Evolutionary conservation across 2,797 vertebrate species (phyloP).

Genomic region (Squalus acanthias): DNA sequence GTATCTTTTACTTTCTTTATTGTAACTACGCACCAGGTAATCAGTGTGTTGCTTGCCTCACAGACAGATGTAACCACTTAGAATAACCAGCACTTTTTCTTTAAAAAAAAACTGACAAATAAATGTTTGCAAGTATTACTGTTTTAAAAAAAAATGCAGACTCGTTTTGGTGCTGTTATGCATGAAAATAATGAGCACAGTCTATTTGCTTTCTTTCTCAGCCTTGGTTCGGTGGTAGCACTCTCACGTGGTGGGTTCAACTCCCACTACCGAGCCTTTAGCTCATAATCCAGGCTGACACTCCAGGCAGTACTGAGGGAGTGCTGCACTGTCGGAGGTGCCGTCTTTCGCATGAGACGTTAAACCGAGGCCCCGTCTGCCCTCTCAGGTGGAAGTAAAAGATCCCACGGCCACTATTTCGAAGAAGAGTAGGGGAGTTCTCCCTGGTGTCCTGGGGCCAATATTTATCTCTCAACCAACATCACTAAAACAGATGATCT

Average conservation of each 20-base stretch:
- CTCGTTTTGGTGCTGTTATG: background rate
- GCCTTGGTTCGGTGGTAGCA: background rate
- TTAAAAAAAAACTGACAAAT: slow-evolving; percentile 15
- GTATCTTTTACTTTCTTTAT: background rate
- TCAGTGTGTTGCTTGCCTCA: background rate
- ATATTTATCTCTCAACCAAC: background rate
- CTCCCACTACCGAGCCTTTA: background rate
- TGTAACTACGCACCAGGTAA: background rate
- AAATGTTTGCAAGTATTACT: slow-evolving; percentile 16
- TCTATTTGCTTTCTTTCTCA: background rate
- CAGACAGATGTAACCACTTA: background rate
- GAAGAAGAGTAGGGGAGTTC: background rate
- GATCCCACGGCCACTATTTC: background rate
- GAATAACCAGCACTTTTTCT: background rate
- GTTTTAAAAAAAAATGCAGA: background rate
- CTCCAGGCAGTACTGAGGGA: background rate
- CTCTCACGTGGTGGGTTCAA: background rate
- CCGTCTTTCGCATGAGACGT: background rate
- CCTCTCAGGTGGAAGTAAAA: background rate
- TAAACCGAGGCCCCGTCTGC: background rate
- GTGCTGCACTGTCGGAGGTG: background rate
- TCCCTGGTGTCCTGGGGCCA: background rate
- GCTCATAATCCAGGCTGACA: background rate
- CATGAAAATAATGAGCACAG: background rate
- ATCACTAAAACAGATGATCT: background rate